Evolutionary conservation across 2,888 invertebrate species (phyloP).

Genomic region (Hyppa rectilinea): DNA sequence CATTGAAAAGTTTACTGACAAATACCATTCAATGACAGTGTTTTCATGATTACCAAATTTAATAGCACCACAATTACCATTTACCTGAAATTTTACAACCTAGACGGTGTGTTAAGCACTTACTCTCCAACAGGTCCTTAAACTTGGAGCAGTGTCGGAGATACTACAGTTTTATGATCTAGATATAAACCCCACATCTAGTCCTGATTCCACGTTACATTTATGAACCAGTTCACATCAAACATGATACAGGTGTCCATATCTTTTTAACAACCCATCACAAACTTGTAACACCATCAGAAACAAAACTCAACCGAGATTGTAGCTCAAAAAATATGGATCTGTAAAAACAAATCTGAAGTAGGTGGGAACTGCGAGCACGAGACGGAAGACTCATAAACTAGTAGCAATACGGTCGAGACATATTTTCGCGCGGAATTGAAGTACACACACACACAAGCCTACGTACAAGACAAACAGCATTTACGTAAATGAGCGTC

Average conservation of each 20-base stretch:
- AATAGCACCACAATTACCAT: constrained; percentile 17
- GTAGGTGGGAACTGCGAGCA: constrained; percentile 67
- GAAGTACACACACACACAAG: constrained; percentile 63
- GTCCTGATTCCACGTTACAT: constrained; percentile 17
- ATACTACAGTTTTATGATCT: constrained; percentile 36
- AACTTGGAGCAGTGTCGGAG: background rate
- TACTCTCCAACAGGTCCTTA: constrained; percentile 17
- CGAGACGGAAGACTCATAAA: constrained; percentile 68
- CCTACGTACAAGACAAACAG: constrained; percentile 62
- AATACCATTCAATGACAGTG: background rate
- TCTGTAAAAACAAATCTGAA: constrained; percentile 67
- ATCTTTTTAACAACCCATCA: constrained; percentile 28
- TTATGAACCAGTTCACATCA: constrained; percentile 16
- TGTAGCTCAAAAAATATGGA: constrained; percentile 59
- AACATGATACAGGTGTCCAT: constrained; percentile 4
- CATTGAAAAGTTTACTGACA: constrained; percentile 13
- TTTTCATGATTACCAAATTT: constrained; percentile 4
- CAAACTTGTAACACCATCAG: constrained; percentile 40
- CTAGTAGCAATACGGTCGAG: constrained; percentile 66
- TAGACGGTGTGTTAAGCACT: constrained; percentile 18
- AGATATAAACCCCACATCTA: constrained; percentile 32
- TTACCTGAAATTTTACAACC: constrained; percentile 17
- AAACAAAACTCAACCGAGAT: constrained; percentile 34
- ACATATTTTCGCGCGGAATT: constrained; percentile 70
- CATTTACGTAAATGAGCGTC: constrained; percentile 72